These are phyloP conservation scores for Gryllus longicercus DNA, from an alignment of 2,888 invertebrate species.

Conservation along the genomic window DNA sequence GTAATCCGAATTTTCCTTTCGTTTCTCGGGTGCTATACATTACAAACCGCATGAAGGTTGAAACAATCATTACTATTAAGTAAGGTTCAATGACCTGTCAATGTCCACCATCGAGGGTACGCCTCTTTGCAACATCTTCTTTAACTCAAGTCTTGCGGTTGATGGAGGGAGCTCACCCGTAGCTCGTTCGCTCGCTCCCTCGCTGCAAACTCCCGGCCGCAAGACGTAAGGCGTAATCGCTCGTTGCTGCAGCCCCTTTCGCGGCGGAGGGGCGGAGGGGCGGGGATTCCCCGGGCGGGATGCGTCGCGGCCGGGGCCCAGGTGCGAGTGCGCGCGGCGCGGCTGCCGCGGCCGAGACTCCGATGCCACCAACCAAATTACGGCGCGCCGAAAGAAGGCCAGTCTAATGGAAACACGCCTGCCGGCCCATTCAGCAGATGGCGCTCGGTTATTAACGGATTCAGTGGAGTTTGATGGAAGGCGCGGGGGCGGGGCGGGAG, in stretches of 20 bases:
- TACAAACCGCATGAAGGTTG: too few species aligned
- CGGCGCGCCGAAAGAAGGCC: neutral
- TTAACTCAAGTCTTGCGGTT: too few species aligned
- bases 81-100: too few species aligned
- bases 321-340: neutral
- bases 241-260: neutral
- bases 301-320: neutral
- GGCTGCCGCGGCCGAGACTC: neutral
- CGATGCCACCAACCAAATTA: slow-evolving; percentile 5
- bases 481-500: neutral
- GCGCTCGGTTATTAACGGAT: slow-evolving; percentile 9
- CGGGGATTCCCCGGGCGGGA: neutral
- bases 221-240: slow-evolving; percentile 8
- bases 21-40: too few species aligned
- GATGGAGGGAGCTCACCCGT: too few species aligned
- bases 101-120: too few species aligned
- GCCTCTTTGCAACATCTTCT: too few species aligned
- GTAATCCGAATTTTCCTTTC: too few species aligned
- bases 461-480: slow-evolving; percentile 17
- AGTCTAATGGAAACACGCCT: slow-evolving; percentile 9
- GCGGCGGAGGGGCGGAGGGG: neutral
- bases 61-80: too few species aligned
- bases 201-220: neutral
- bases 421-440: slow-evolving; percentile 1
- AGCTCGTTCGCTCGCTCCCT: too few species aligned